These are phyloP conservation scores for Cancer borealis DNA, from an alignment of 2,888 invertebrate species.

Conservation along the genomic window DNA sequence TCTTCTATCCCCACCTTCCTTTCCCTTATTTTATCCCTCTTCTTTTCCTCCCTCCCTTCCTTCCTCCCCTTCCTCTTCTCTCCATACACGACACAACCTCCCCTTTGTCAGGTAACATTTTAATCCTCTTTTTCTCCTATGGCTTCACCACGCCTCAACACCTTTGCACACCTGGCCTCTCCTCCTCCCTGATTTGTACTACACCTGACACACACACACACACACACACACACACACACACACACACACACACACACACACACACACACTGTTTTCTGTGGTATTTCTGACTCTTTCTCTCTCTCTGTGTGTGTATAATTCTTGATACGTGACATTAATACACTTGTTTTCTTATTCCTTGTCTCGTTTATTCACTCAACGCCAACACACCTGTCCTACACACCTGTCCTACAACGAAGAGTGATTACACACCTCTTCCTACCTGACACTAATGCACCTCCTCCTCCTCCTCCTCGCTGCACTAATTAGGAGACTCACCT, in stretches of 20 bases:
- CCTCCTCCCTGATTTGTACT: neutral
- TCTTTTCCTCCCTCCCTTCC: neutral
- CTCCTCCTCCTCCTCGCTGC: no score
- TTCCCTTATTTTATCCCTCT: neutral
- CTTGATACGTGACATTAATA: no score
- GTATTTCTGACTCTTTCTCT: no score
- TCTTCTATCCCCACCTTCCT: neutral
- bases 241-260: slow-evolving; percentile 50
- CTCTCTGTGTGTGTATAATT: no score
- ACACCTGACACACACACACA: neutral
- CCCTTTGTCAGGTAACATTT: neutral
- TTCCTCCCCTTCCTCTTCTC: neutral
- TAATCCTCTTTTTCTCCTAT: neutral
- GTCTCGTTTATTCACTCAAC: no score
- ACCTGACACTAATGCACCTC: no score
- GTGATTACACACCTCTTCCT: no score
- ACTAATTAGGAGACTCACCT: no score
- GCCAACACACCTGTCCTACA: no score
- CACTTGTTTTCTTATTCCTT: no score
- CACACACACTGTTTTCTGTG: neutral
- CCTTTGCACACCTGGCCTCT: neutral
- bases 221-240: slow-evolving; percentile 41
- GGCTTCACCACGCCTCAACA: neutral
- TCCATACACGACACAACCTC: neutral
- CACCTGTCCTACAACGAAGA: no score